Base-by-base conservation (phyloP, 1,140 invertebrate species). In the Orussus abietinus region DNA sequence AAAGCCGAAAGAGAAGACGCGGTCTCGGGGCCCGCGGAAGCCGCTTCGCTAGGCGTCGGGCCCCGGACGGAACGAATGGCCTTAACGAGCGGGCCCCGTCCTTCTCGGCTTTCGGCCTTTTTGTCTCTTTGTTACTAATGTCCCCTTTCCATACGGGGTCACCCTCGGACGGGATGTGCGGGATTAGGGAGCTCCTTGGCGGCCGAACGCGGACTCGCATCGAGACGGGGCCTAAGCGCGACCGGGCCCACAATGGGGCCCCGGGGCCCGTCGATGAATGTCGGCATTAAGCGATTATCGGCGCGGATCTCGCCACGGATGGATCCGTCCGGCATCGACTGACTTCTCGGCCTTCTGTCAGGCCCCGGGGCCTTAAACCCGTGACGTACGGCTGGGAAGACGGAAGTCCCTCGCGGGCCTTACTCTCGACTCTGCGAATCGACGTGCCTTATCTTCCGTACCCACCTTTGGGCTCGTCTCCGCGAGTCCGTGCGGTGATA, bases 301-400 rank as follows among this genome's bases (percentile, higher is more conserved):
- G 44, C 47, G 47, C 22, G 28, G n/a, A n/a, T n/a, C n/a, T n/a
- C n/a, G n/a, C n/a, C n/a, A n/a, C n/a, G n/a, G n/a, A n/a, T n/a
- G n/a, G n/a, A n/a, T n/a, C n/a, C n/a, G n/a, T n/a, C n/a, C n/a
- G n/a, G n/a, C n/a, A n/a, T n/a, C n/a, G n/a, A n/a, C n/a, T n/a
- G n/a, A n/a, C n/a, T n/a, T n/a, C n/a, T n/a, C n/a, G n/a, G n/a
- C n/a, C n/a, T n/a, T n/a, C n/a, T n/a, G n/a, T n/a, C n/a, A n/a
- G n/a, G n/a, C n/a, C n/a, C n/a, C n/a, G n/a, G 53, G 57, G 55
- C 55, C 51, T 62, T 60, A 64, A 64, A 62, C 50, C 56, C 47
- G 48, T 41, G 22, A n/a, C 22, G 22, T 7, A 25, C n/a, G 22
- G n/a, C 6, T 25, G 22, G 6, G 22, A 38, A 17, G 37, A 26